Base-by-base conservation (phyloP, 2,888 invertebrate species). In the Spodoptera littoralis region DNA sequence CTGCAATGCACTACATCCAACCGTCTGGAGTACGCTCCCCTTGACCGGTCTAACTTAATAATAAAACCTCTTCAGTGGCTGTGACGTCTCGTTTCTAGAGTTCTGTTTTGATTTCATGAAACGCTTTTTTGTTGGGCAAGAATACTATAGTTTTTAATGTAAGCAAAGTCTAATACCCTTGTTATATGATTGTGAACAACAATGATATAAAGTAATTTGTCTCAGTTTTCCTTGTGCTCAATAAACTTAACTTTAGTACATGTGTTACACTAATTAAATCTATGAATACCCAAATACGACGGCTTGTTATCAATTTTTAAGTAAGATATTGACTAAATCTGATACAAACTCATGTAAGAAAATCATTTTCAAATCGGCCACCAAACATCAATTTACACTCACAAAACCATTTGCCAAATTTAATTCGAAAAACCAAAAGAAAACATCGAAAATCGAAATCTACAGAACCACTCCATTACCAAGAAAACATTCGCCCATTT, bases 31-130 rank as follows among this genome's bases (percentile, higher is more conserved):
- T 80, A 80, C 81, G 80, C 82, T 82, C 83, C 67, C 77, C 85
- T 86, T 88, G 90, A 86, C 87, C 88, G 86, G 84, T 86, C 88
- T 94, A 92, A 94, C 92, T 90, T 90, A 92, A 94, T 94, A 94
- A 92, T 89, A 90, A 88, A 93, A 92, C 89, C 90, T 92, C 88
- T 90, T 88, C 85, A 81, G 85, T 85, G 76, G 80, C 84, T 81
- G 85, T 86, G 88, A 89, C 87, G 84, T 89, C 84, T 87, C 83
- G 84, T 83, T 88, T 86, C 85, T 86, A 73, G 91, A 87, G 88
- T 86, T 89, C 84, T 71, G 70, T 74, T 69, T 64, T 55, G 65
- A 79, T 77, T 79, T 61, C 18, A 50, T 52, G 49, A 59, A 76
- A 71, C 55, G 30, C 8, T 65, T 67, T 62, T 52, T 67, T 51